Evolutionary conservation across 2,888 invertebrate species (phyloP), one percentile per base, ranked within the genome.

Genomic region (Caenorhabditis panamensis): DNA sequence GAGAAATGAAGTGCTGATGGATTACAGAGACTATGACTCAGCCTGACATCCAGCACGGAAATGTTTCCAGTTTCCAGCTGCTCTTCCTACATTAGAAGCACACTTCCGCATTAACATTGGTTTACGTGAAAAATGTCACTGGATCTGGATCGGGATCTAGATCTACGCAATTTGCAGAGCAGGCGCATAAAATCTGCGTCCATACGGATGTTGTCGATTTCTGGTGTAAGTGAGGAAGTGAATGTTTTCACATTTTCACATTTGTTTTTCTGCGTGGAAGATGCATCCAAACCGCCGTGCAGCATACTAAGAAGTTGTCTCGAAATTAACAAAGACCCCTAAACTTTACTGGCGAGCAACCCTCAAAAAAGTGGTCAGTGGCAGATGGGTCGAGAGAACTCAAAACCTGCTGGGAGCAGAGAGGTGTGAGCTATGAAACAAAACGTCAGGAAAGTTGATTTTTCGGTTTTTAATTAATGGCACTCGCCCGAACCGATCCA

Each of bases 401-500:
- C 5, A 31, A 26, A 53, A 53, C 13, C 53, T 4, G 3, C 18
- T 47, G 47, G 20, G 53, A 16, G 53, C 53, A 53, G 1, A 24
- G 26, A 26, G 26, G 53, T 53, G 53, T 41, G 13, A 41, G 13
- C 4, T n/a, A 9, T 9, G 9, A 31, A 41, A 13, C 11, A 26
- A 26, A 53, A 53, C 53, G 26, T 22, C 53, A 53, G 9, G 26
- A 53, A 11, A 56, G 26, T 56, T 56, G 54, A 26, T 56, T 56
- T 31, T 26, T 18, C n/a, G 54, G 16, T 56, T 56, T 56, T 56
- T 56, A 56, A 56, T 56, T 56, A 56, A 56, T 56, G 31, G 26
- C 31, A 4, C 1, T n/a, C 31, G 31, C 18, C n/a, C 37, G 16
- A 22, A n/a, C n/a, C n/a, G n/a, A n/a, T n/a, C 20, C 37, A 11